These are phyloP conservation scores for Pseudopodoces humilis DNA, from an alignment of 2,113 vertebrate genomes.

Conservation along the genomic window DNA sequence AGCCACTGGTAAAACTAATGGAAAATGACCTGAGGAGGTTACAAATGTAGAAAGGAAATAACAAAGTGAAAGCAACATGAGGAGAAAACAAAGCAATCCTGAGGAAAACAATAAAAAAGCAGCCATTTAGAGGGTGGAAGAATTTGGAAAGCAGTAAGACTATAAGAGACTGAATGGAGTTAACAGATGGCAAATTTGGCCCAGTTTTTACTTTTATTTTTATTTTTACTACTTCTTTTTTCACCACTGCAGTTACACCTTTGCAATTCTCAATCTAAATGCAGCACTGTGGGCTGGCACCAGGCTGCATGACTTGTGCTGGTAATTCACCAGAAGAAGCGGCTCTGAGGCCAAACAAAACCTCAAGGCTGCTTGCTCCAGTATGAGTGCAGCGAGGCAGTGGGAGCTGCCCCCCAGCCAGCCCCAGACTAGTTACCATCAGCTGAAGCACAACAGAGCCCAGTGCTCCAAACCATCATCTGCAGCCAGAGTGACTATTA, in stretches of 20 bases:
- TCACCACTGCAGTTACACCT: slow-evolving; percentile 9
- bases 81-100: slow-evolving; percentile 39
- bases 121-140: neutral
- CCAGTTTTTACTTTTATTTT: slow-evolving; percentile 24
- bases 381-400: rapidly evolving
- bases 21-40: slow-evolving; percentile 65
- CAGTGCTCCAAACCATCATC: neutral
- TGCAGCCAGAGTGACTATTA: neutral
- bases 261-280: neutral
- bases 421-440: neutral
- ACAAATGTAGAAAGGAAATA: slow-evolving; percentile 72
- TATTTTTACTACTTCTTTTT: neutral
- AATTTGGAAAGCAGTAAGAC: slow-evolving; percentile 9
- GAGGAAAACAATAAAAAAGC: slow-evolving; percentile 17
- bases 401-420: neutral
- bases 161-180: neutral
- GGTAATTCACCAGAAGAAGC: neutral
- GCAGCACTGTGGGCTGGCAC: neutral
- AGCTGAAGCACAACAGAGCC: neutral
- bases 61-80: slow-evolving; percentile 66
- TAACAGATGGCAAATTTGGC: slow-evolving; percentile 51
- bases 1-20: slow-evolving; percentile 55
- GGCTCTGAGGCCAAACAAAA: neutral
- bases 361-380: neutral
- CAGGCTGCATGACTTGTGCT: neutral